Evolutionary conservation across 2,797 vertebrate species (phyloP).

Genomic region (Alca torda): DNA sequence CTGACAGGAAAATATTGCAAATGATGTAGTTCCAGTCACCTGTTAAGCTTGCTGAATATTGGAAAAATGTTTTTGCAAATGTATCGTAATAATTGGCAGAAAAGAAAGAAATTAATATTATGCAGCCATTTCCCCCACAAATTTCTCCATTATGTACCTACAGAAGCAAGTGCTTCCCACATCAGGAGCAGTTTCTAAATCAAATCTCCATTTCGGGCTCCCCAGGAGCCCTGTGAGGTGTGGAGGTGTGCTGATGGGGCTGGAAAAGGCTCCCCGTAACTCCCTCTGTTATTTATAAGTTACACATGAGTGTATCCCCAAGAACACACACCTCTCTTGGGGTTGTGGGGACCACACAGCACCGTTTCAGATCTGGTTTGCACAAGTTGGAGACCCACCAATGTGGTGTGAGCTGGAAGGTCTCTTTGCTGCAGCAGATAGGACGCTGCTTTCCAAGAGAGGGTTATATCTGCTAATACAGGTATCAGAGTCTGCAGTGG

Average conservation of each 20-base stretch:
- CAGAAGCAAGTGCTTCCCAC: not conserved
- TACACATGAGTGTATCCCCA: fast-evolving
- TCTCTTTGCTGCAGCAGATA: not conserved
- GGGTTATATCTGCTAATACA: not conserved
- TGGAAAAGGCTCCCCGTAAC: not conserved
- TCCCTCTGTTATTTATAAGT: not conserved
- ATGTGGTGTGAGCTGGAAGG: not conserved
- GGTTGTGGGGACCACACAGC: not conserved
- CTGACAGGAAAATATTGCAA: conserved; percentile 54
- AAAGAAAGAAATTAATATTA: not conserved
- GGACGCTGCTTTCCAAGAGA: not conserved
- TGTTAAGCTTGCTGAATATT: conserved; percentile 5
- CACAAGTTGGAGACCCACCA: not conserved
- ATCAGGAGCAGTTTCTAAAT: not conserved
- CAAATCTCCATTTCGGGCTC: not conserved
- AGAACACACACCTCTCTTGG: too few relatives aligned
- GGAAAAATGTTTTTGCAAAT: conserved; percentile 16
- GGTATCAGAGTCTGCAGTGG: not conserved
- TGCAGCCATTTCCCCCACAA: not conserved
- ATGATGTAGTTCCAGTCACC: conserved; percentile 23
- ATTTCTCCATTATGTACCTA: not conserved
- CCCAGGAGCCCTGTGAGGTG: not conserved
- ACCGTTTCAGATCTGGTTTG: not conserved
- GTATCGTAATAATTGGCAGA: not conserved
- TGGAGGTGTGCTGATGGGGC: not conserved